These are phyloP conservation scores for Scomber japonicus DNA, from an alignment of 2,113 vertebrate genomes.

Conservation along the genomic window DNA sequence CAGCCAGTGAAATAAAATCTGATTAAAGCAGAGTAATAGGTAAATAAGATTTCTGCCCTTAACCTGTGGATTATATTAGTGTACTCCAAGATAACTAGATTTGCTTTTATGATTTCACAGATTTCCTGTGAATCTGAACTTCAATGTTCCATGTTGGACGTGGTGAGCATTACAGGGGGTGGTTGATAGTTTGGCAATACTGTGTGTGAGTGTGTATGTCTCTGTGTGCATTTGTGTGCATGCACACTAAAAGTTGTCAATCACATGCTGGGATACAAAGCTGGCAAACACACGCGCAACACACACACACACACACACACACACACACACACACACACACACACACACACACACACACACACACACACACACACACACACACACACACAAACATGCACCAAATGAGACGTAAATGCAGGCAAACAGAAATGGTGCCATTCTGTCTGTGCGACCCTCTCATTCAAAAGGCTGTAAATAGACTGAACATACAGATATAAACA, in stretches of 20 bases:
- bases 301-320: conserved; percentile 3
- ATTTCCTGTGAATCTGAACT: conserved; percentile 30
- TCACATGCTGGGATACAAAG: conserved; percentile 7
- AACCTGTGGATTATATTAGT: neutral
- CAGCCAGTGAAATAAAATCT: neutral
- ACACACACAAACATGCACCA: conserved; percentile 19
- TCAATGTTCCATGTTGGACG: conserved; percentile 12
- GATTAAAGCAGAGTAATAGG: neutral
- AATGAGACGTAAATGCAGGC: conserved; percentile 49
- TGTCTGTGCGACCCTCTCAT: conserved; percentile 44
- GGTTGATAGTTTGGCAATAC: conserved; percentile 12
- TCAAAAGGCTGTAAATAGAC: conserved; percentile 56
- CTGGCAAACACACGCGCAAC: conserved; percentile 16
- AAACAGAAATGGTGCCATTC: conserved; percentile 56
- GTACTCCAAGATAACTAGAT: neutral
- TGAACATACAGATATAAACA: conserved; percentile 52
- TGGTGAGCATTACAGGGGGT: conserved; percentile 6
- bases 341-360: conserved; percentile 9
- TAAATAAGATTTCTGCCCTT: neutral
- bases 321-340: conserved; percentile 9
- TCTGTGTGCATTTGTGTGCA: conserved; percentile 10
- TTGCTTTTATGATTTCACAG: conserved; percentile 10
- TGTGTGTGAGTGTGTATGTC: conserved; percentile 20
- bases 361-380: conserved; percentile 11
- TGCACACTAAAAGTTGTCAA: conserved; percentile 40